Evolutionary conservation across 2,797 vertebrate species (phyloP).

Genomic region (Margarornis squamiger): DNA sequence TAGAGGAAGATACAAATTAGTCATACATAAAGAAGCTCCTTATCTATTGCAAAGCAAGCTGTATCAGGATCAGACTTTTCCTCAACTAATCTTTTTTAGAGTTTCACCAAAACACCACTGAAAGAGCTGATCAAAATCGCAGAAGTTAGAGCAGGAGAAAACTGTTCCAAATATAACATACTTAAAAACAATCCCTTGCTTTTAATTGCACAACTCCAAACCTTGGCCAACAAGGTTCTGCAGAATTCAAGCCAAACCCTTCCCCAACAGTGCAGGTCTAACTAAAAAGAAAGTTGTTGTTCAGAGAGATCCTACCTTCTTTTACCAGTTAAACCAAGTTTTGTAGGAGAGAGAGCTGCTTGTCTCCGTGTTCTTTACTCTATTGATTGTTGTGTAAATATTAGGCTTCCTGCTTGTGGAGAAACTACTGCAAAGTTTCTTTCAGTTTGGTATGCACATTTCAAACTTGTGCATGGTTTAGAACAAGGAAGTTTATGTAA

Average conservation of each 20-base stretch:
- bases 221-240: background rate
- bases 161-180: background rate
- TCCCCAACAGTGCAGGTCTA: background rate
- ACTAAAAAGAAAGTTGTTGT: background rate
- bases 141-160: background rate
- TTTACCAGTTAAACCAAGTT: constrained; percentile 51
- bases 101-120: background rate
- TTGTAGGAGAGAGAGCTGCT: constrained; percentile 47
- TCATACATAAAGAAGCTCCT: background rate
- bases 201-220: background rate
- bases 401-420: constrained; percentile 74
- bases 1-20: background rate
- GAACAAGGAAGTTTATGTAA: constrained; percentile 81
- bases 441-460: constrained; percentile 74
- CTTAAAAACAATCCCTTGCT: background rate
- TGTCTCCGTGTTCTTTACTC: constrained; percentile 40
- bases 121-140: background rate
- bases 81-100: background rate
- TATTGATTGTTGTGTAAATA: constrained; percentile 77
- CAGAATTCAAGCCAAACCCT: constrained; percentile 48
- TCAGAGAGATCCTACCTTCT: constrained; percentile 42
- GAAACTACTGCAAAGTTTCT: constrained; percentile 69
- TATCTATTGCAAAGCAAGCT: background rate
- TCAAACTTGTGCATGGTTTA: constrained; percentile 52
- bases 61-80: background rate